Base-by-base conservation (phyloP, 2,888 invertebrate genomes). In the Pardosa pseudoannulata region DNA sequence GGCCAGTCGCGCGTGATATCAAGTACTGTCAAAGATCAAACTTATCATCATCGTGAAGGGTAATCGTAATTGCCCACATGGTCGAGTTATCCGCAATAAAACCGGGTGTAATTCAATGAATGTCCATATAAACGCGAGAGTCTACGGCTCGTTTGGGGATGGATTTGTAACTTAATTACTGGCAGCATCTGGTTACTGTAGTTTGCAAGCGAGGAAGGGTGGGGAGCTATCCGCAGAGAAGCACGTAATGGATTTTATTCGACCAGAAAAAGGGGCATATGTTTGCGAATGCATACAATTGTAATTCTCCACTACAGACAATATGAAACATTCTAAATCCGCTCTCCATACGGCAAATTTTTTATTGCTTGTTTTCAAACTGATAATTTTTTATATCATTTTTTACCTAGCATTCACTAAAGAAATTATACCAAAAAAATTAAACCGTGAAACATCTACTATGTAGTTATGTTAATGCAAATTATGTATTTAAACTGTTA, bases 91-190 rank as follows among this genome's bases (percentile, higher is more conserved):
- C 56, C 23, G 56, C 56, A 23, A 23, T 5, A 23, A 23, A 56
- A 56, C 56, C 56, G 23, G 56, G 5, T 56, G 78, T 85, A 85
- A 85, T 85, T 85, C 83, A 85, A 85, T 85, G 83, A 85, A 67
- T 72, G 78, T 27, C 72, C 78, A 78, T 79, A 82, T 85, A 85
- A 85, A 78, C 83, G 83, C 50, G 65, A 62, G 41, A 76, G 50
- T 39, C 81, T 28, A 62, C 72, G 56, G 31, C 68, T 78, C 78
- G 67, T 78, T 73, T 64, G 46, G 67, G 31, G 31, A 29, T 67
- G 32, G 56, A 67, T 31, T 73, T 78, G 78, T 85, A 85, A 85
- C 83, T 85, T 85, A 85, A 85, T 85, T 85, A 85, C 78, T 19
- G 67, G 46, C 29, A 85, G 83, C 83, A 85, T 85, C 83, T 85